Percentiles rank a stretch among this genome's conserved stretches.
phyloP scores from a whole-genome alignment of 2,797 vertebrate genomes.

The Buceros bicornis region DNA sequence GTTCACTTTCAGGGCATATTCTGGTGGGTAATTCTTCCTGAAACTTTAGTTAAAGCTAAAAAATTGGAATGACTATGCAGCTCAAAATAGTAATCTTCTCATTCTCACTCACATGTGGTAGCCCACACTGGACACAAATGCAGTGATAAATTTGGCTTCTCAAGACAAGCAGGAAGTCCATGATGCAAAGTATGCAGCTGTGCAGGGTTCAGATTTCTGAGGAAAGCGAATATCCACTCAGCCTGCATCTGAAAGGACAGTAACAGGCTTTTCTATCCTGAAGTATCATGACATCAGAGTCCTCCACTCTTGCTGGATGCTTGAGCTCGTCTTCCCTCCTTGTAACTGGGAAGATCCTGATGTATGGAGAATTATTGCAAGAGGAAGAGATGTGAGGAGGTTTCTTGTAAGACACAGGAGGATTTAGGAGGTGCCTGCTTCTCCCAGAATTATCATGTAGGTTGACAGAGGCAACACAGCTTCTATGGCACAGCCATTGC shows the following conservation, averaged over 20 bases:
- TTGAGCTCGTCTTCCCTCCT: background rate
- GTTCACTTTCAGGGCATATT: background rate
- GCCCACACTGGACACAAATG: background rate
- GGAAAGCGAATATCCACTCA: background rate
- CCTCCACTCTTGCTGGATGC: background rate
- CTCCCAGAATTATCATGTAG: background rate
- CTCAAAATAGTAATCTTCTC: background rate
- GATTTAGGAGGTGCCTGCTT: background rate
- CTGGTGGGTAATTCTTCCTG: background rate
- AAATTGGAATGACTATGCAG: background rate
- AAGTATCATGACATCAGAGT: background rate
- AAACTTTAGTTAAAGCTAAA: background rate
- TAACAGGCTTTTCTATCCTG: background rate
- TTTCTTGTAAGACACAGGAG: background rate
- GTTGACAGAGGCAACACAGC: background rate
- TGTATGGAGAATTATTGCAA: background rate
- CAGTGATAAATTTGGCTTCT: background rate
- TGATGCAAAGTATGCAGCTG: background rate
- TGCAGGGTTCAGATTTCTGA: background rate
- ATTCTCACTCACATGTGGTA: accelerated
- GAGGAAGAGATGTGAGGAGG: background rate
- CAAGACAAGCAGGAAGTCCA: background rate
- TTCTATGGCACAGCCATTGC: background rate
- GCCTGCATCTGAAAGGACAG: background rate
- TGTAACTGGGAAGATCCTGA: background rate